These are phyloP conservation scores for Parthenolecanium corni DNA, from an alignment of 2,888 invertebrate genomes.

Conservation along the genomic window DNA sequence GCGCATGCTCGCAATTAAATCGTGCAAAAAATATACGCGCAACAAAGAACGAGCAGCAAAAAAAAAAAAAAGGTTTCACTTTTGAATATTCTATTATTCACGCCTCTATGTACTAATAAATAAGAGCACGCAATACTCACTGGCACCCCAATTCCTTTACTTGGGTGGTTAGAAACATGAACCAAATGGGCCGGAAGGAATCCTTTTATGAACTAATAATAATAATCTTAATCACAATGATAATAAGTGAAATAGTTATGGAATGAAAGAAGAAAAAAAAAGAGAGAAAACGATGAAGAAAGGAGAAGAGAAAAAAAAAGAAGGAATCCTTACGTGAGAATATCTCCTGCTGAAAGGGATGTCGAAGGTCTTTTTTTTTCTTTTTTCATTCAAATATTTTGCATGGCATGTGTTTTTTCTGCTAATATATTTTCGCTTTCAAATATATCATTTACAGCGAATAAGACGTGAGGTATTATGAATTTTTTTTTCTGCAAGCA, in stretches of 20 bases:
- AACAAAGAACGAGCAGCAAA: too few species aligned
- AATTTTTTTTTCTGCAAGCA: too few species aligned
- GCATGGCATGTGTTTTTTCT: too few species aligned
- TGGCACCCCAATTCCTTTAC: constrained; percentile 11
- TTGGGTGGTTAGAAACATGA: constrained; percentile 28
- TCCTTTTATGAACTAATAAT: constrained; percentile 14
- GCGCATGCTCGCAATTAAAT: too few species aligned
- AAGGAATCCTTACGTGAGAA: neutral
- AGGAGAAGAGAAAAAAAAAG: neutral
- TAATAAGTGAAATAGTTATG: neutral
- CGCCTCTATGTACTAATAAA: constrained; percentile 25
- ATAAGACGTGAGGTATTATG: too few species aligned
- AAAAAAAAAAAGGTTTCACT: too few species aligned
- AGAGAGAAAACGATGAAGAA: neutral
- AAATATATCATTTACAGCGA: too few species aligned
- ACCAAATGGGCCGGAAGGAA: constrained; percentile 28
- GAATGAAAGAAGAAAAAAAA: neutral
- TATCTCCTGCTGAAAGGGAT: neutral
- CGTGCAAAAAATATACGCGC: too few species aligned
- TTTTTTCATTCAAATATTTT: too few species aligned
- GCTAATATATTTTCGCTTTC: too few species aligned
- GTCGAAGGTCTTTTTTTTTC: too few species aligned
- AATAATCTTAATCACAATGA: neutral
- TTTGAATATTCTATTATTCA: constrained; percentile 27
- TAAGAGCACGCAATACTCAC: constrained; percentile 11